Evolutionary conservation across 1,140 invertebrate species (phyloP).

Genomic region (Cydia strobilella): DNA sequence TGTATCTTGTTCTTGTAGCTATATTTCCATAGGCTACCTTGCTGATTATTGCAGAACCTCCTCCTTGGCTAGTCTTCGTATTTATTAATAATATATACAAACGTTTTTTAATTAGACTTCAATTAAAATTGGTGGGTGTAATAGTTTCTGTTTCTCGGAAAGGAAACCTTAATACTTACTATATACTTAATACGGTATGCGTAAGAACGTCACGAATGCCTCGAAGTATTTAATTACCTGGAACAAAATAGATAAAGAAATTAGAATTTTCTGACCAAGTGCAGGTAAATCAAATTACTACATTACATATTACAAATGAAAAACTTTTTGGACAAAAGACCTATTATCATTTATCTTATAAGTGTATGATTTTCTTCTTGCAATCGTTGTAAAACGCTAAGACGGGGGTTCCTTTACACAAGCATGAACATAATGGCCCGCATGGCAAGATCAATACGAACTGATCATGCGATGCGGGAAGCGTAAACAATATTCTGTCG

Average conservation of each 20-base stretch:
- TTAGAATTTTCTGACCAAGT: not conserved
- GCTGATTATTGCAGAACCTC: too few relatives aligned
- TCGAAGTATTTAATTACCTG: not conserved
- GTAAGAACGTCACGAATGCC: not conserved
- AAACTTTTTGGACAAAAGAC: too few relatives aligned
- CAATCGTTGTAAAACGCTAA: not conserved
- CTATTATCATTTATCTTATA: too few relatives aligned
- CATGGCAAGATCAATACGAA: conserved; percentile 26
- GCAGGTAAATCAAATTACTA: not conserved
- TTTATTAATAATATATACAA: too few relatives aligned
- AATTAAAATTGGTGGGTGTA: too few relatives aligned
- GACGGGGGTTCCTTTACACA: not conserved
- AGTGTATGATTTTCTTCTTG: not conserved
- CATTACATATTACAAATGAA: too few relatives aligned
- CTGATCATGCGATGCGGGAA: conserved; percentile 15
- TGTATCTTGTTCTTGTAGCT: too few relatives aligned
- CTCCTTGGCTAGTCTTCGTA: too few relatives aligned
- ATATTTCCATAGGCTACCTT: too few relatives aligned
- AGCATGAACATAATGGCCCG: conserved; percentile 25
- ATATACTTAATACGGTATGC: not conserved
- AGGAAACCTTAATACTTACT: not conserved
- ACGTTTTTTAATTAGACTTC: too few relatives aligned
- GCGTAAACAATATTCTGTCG: conserved; percentile 2
- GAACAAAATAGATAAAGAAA: not conserved
- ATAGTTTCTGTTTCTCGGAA: too few relatives aligned